Percentiles rank a stretch among this genome's conserved stretches.
Evolutionary conservation across 2,797 vertebrate genomes (phyloP).

Genomic region (Cottoperca gobio): DNA sequence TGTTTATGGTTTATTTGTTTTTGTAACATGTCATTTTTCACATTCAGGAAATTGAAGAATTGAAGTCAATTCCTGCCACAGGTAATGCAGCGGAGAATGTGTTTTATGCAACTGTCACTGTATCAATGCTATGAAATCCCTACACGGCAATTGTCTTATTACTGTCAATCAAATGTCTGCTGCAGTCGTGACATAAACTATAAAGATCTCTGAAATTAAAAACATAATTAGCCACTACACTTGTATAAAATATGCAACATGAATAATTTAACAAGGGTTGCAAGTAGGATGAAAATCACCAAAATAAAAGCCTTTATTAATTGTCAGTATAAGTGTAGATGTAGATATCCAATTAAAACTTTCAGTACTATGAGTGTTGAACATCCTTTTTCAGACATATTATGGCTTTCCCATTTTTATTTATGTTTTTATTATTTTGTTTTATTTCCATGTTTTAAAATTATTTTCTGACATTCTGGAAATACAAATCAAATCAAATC

Average conservation of each 20-base stretch:
- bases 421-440: not conserved
- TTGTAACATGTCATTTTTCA: not conserved
- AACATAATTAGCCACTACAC: not conserved
- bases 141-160: not conserved
- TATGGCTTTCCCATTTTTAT: not conserved
- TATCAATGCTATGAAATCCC: too few relatives aligned
- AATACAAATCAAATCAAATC: too few relatives aligned
- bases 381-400: too few relatives aligned
- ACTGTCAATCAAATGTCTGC: not conserved
- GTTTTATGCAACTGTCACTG: too few relatives aligned
- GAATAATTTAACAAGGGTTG: not conserved
- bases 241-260: not conserved
- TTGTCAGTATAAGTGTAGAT: not conserved
- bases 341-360: too few relatives aligned
- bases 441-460: too few relatives aligned
- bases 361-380: too few relatives aligned
- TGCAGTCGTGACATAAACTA: not conserved
- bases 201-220: not conserved
- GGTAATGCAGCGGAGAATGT: not conserved
- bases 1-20: not conserved
- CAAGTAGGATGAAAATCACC: not conserved
- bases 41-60: not conserved
- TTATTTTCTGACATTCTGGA: too few relatives aligned
- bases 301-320: not conserved
- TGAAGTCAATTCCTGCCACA: not conserved